A percentile compares a stretch with the other conserved stretches of the same genome.
phyloP scores from a whole-genome alignment of 2,113 vertebrate species.

The Holacanthus passer region DNA sequence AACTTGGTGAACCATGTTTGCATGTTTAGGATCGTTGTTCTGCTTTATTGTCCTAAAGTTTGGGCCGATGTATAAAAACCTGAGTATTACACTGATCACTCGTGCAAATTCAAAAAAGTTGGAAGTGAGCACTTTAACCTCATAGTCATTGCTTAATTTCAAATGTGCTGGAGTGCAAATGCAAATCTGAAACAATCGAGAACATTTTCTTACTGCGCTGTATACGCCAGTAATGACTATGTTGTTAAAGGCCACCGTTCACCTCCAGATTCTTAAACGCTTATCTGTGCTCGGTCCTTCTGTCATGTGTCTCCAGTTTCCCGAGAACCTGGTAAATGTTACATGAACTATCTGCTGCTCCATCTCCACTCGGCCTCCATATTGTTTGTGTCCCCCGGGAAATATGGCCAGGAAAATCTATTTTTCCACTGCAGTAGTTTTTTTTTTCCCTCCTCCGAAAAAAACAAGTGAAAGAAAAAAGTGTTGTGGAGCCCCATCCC shows the following conservation, averaged over 20 bases:
- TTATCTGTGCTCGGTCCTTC: slow-evolving; percentile 29
- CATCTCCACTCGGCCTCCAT: slow-evolving; percentile 60
- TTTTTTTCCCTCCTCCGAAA: not conserved
- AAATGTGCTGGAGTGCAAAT: not conserved
- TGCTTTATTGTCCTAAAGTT: not conserved
- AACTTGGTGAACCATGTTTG: too few species aligned
- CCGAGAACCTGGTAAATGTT: slow-evolving; percentile 67
- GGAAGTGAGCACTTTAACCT: not conserved
- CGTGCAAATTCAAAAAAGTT: not conserved
- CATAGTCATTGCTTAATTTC: not conserved
- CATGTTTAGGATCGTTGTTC: not conserved
- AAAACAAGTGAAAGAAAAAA: slow-evolving; percentile 52
- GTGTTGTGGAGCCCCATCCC: slow-evolving; percentile 13
- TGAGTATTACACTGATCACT: not conserved
- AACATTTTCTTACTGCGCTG: not conserved
- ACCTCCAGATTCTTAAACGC: slow-evolving; percentile 11
- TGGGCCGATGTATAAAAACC: not conserved
- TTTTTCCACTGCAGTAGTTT: slow-evolving; percentile 64
- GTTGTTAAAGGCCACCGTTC: slow-evolving; percentile 8
- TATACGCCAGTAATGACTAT: not conserved
- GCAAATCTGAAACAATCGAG: not conserved
- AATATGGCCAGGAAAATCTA: slow-evolving; percentile 66
- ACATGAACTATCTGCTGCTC: slow-evolving; percentile 71
- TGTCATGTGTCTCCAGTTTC: slow-evolving; percentile 60
- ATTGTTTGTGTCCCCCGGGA: slow-evolving; percentile 68